phyloP scores from a whole-genome alignment of 2,113 vertebrate genomes.

The Spermophilus dauricus region DNA sequence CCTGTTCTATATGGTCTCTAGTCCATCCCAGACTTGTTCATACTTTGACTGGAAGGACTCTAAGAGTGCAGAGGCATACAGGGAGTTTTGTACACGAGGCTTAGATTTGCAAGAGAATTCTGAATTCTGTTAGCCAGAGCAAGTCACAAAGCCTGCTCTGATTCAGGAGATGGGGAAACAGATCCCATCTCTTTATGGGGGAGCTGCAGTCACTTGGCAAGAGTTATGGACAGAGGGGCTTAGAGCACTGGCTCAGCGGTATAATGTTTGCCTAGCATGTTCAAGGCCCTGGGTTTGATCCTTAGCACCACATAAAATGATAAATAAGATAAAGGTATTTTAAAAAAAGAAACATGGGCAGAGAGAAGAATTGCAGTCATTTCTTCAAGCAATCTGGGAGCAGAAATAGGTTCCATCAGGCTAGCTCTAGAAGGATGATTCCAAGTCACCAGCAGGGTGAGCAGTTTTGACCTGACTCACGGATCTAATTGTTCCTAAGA shows the following conservation, averaged over 20 bases:
- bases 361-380: background rate
- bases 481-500: background rate
- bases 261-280: too few relatives aligned
- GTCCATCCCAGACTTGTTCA: background rate
- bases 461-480: background rate
- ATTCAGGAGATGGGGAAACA: slow-evolving; percentile 21
- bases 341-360: background rate
- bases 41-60: background rate
- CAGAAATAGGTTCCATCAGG: background rate
- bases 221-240: too few relatives aligned
- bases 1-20: background rate
- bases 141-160: background rate
- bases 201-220: background rate
- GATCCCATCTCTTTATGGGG: background rate
- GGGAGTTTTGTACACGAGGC: background rate
- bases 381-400: background rate
- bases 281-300: too few relatives aligned
- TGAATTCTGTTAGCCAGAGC: slow-evolving; percentile 54
- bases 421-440: background rate
- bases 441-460: background rate
- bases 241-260: too few relatives aligned
- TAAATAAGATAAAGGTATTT: too few relatives aligned
- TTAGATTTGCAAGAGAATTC: background rate
- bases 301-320: too few relatives aligned
- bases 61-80: background rate